These are phyloP conservation scores for Drosophila triauraria DNA, from an alignment of 1,140 invertebrate species.

Conservation along the genomic window DNA sequence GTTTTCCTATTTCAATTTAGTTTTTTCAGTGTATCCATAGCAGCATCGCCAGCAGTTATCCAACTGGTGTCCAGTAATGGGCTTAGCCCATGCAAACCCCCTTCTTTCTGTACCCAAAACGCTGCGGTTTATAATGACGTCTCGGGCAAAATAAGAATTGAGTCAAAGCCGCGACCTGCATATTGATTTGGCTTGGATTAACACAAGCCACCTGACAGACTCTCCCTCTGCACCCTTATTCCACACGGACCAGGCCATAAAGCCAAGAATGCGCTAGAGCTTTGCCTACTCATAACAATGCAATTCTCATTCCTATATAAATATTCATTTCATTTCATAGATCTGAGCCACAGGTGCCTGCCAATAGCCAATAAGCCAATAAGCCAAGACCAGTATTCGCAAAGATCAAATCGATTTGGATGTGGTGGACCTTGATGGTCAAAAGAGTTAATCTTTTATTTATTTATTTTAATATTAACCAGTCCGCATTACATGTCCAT, in stretches of 20 bases:
- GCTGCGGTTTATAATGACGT: slow-evolving; percentile 66
- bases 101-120: slow-evolving; percentile 38
- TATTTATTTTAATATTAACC: neutral
- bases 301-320: slow-evolving; percentile 44
- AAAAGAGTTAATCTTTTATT: slow-evolving; percentile 33
- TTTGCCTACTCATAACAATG: slow-evolving; percentile 46
- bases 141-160: slow-evolving; percentile 46
- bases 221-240: slow-evolving; percentile 16
- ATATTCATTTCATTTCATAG: slow-evolving; percentile 41
- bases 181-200: slow-evolving; percentile 62
- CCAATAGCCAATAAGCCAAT: slow-evolving; percentile 5
- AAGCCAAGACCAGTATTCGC: slow-evolving; percentile 44
- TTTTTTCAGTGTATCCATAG: neutral
- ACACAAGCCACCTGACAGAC: slow-evolving; percentile 34
- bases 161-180: slow-evolving; percentile 56
- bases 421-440: slow-evolving; percentile 31
- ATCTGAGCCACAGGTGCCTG: slow-evolving; percentile 36
- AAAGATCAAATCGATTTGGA: slow-evolving; percentile 37
- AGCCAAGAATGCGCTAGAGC: slow-evolving; percentile 52
- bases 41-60: slow-evolving; percentile 46
- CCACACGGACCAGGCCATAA: slow-evolving; percentile 31
- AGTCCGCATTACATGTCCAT: slow-evolving; percentile 1
- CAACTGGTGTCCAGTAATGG: slow-evolving; percentile 79
- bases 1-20: too few relatives aligned
- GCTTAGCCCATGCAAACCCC: slow-evolving; percentile 65